Evolutionary conservation across 2,797 vertebrate genomes (phyloP).

Genomic region (Bradypus variegatus): DNA sequence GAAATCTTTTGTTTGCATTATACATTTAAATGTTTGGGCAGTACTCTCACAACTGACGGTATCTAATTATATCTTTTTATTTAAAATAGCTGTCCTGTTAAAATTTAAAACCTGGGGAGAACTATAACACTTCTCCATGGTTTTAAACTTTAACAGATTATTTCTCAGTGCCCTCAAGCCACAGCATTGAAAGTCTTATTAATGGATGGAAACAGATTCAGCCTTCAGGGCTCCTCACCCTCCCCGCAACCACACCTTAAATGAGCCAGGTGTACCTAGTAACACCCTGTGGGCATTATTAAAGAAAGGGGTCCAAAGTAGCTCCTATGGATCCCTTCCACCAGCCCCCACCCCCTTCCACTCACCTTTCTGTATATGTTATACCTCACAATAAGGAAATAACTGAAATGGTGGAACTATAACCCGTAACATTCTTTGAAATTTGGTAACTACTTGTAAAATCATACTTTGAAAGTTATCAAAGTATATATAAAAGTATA

Average conservation of each 20-base stretch:
- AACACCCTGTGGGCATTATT: neutral
- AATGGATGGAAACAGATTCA: neutral
- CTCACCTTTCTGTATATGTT: neutral
- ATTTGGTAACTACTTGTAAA: too few relatives aligned
- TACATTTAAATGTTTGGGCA: neutral
- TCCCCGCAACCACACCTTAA: neutral
- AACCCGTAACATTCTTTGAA: too few relatives aligned
- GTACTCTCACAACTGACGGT: neutral
- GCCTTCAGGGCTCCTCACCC: neutral
- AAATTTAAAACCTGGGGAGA: constrained; percentile 4
- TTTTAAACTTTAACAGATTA: neutral
- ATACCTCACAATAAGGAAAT: too few relatives aligned
- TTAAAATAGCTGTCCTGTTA: neutral
- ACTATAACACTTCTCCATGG: neutral
- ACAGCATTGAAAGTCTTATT: neutral
- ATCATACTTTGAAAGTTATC: too few relatives aligned
- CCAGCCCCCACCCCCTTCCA: neutral
- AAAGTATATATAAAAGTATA: too few relatives aligned
- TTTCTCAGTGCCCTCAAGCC: neutral
- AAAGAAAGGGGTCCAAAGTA: neutral
- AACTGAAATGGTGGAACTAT: too few relatives aligned
- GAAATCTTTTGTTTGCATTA: neutral
- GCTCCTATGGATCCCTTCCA: neutral
- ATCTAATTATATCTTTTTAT: constrained; percentile 4
- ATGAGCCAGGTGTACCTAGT: neutral